Evolutionary conservation across 2,113 vertebrate genomes (phyloP), one percentile per base, ranked within the genome.

Genomic region (Casuarius casuarius): DNA sequence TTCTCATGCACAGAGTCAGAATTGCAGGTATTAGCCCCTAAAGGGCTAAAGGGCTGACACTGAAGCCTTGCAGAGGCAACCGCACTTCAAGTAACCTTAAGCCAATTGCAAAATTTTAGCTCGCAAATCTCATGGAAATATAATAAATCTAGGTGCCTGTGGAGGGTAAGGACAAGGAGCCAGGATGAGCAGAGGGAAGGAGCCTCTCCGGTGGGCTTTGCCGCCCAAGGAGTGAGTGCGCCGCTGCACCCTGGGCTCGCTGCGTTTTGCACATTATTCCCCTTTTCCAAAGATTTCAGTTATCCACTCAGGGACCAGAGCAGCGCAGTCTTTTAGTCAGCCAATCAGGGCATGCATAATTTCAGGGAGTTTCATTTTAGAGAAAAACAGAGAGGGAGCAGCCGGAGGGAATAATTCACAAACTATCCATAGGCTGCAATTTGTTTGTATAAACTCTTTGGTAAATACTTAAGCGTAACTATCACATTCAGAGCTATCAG

Each of bases 371-470:
- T 23, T 16, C 48, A 72, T 77, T 76, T 94, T 91, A 89, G 0
- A 0, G 62, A 87, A 66, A 62, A 82, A n/a, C 44, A 75, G 78
- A 75, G 31, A 77, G 59, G 22, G 83, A 95, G 61, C 40, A 94
- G 49, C 23, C 42, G 46, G 82, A 92, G 77, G 94, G 81, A 94
- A 94, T 96, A 94, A 96, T 92, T 94, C 68, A 95, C 4, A 0
- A 92, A 51, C 15, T n/a, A 87, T 85, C 77, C 81, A 70, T 19
- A 78, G 73, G 38, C 29, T 54, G 18, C 22, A 17, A 84, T 94
- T 95, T 92, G 77, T 95, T 94, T 92, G 49, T 84, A 68, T 93
- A 94, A 96, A 91, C 74, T 92, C 76, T 95, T 94, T 94, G 83
- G 58, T 84, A 95, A 96, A 96, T 85, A 62, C 58, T 92, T 95